Conservation (phyloP, 2,113 vertebrate species). For the Ascaphus truei region DNA sequence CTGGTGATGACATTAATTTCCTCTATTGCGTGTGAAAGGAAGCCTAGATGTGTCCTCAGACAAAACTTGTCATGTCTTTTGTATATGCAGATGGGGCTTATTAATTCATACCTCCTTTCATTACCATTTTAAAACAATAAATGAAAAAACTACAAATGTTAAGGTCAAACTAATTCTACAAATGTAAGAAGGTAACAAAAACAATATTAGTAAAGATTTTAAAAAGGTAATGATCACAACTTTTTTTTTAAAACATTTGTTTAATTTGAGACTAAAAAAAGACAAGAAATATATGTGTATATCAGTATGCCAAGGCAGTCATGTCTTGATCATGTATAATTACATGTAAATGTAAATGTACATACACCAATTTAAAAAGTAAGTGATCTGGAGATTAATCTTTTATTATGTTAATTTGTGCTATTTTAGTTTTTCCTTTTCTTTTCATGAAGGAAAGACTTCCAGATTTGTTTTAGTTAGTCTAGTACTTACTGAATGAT, state of each 20-base stretch:
- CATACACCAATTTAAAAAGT: conserved; percentile 20
- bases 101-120: conserved; percentile 57
- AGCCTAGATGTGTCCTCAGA: conserved; percentile 64
- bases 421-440: not conserved
- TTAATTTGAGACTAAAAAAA: not conserved
- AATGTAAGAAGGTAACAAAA: not conserved
- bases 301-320: not conserved
- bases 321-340: not conserved
- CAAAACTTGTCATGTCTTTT: conserved; percentile 73
- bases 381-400: conserved; percentile 8
- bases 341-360: conserved; percentile 22
- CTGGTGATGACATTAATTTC: conserved; percentile 76
- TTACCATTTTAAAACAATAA: conserved; percentile 41
- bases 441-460: not conserved
- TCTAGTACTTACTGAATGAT: not conserved
- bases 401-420: not conserved
- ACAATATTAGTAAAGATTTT: not conserved
- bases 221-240: not conserved
- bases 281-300: not conserved
- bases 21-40: conserved; percentile 68
- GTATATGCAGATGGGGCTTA: conserved; percentile 71
- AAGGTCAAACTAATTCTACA: not conserved
- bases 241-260: too few relatives aligned
- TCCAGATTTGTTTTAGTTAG: not conserved
- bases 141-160: conserved; percentile 41